Conservation (phyloP, 2,888 invertebrate genomes). For the Drosophila nr. medialis region DNA sequence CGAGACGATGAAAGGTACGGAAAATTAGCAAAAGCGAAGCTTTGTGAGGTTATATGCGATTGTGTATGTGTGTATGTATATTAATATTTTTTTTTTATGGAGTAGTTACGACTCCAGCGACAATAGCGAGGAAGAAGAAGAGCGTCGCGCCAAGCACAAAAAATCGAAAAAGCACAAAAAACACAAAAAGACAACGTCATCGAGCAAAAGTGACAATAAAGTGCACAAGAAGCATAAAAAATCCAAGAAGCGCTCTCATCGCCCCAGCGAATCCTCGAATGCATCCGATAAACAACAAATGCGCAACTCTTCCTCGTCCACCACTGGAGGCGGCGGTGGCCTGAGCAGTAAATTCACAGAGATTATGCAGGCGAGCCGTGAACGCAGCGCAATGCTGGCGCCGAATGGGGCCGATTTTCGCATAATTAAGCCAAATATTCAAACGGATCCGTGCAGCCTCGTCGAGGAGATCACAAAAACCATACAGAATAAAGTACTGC, state of each 20-base stretch:
- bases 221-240: constrained; percentile 85
- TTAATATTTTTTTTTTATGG: constrained; percentile 29
- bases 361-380: constrained; percentile 81
- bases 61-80: constrained; percentile 42
- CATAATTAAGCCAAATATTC: constrained; percentile 78
- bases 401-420: constrained; percentile 78
- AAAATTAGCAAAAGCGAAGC: constrained; percentile 17
- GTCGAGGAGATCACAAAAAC: constrained; percentile 86
- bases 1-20: constrained; percentile 58
- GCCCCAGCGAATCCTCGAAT: constrained; percentile 83
- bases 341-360: constrained; percentile 83
- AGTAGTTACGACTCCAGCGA: constrained; percentile 80
- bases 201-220: constrained; percentile 85
- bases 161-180: constrained; percentile 88
- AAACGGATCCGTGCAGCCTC: constrained; percentile 85
- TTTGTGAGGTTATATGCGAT: constrained; percentile 53
- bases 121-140: constrained; percentile 66
- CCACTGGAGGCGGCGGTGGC: constrained; percentile 20
- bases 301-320: constrained; percentile 45
- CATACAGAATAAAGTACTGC: constrained; percentile 82
- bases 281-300: constrained; percentile 70
- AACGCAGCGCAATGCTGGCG: constrained; percentile 68
- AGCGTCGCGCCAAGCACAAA: constrained; percentile 83
- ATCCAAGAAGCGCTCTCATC: constrained; percentile 86
- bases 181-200: constrained; percentile 86